Evolutionary conservation across 2,113 vertebrate genomes (phyloP), one percentile per base, ranked within the genome.

Genomic region (Heterotilapia buettikoferi): DNA sequence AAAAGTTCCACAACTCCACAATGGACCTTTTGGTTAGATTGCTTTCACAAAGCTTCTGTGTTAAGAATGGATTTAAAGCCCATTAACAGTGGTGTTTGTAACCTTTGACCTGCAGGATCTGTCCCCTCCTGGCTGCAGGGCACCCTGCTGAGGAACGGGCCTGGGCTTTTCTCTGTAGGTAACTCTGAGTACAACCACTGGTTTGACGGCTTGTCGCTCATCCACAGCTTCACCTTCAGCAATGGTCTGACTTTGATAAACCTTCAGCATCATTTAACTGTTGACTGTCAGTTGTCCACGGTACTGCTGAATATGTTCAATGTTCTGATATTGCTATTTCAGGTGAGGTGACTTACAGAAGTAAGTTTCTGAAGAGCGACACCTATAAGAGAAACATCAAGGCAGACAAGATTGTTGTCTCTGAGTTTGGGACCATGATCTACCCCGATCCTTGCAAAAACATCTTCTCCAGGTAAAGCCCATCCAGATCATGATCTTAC

Each of bases 391-490:
- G 92, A 87, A 99, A 99, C 54, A 89, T 96, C 2, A 94, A 96
- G 78, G 98, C 98, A 10, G 96, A 99, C 90, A 96, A 96, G 84
- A 99, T 99, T 0, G 95, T 98, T 18, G 98, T 99, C 80, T 97
- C 98, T 1, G 98, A 99, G 94, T 99, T 99, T 90, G 98, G 98
- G 76, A 99, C 98, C 2, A 98, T 99, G 98, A 96, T 96, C 84
- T 98, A 98, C 68, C 98, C 98, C 0, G 98, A 99, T 92, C 98
- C 98, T 29, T 98, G 98, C 96, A 97, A 98, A 92, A 99, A 98
- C 92, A 97, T 99, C 82, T 99, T 99, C 92, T 94, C 98, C 92
- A 98, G 97, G 98, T 99, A 97, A 95, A 31, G 47, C 3, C 36
- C 29, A 8, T 16, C 43, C 11, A 54, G 18, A 24, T 52, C 6